A percentile compares a stretch with the other conserved stretches of the same genome.
These are phyloP conservation scores for Stichodactyla helianthus DNA, from an alignment of 64 coral and sea anemone genomes.

Conservation along the genomic window DNA sequence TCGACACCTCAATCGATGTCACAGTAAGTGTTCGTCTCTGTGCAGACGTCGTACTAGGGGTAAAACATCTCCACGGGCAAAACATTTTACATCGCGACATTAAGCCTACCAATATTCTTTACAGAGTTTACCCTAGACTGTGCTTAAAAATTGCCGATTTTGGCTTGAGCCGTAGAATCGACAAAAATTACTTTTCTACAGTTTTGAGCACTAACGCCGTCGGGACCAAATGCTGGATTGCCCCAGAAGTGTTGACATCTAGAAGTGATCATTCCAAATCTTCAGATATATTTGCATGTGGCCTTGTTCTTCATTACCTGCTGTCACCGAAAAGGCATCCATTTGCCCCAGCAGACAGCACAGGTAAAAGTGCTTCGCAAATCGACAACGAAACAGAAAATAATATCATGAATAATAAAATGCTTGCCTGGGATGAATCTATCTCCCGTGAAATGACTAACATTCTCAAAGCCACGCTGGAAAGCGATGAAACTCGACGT, in stretches of 20 bases:
- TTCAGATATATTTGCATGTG: constrained; percentile 29
- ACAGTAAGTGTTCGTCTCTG: constrained; percentile 10
- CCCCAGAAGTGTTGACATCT: background rate
- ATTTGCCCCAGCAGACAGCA: background rate
- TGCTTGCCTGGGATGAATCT: background rate
- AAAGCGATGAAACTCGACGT: background rate
- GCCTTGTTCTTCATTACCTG: constrained; percentile 27
- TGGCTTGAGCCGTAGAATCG: constrained; percentile 33
- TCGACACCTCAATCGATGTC: background rate
- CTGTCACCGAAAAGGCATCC: constrained; percentile 12
- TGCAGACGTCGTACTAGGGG: constrained; percentile 37
- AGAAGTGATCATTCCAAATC: background rate
- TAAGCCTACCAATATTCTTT: constrained; percentile 27
- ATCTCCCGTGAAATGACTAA: background rate
- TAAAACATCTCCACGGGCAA: constrained; percentile 37
- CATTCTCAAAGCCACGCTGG: background rate
- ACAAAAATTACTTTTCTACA: background rate
- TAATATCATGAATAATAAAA: constrained; percentile 13
- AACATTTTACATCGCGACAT: constrained; percentile 24
- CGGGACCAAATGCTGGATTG: too few relatives aligned
- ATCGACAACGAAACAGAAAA: background rate
- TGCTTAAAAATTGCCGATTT: too few relatives aligned
- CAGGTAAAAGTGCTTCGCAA: background rate
- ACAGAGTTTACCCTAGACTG: too few relatives aligned
- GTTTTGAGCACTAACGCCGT: background rate